Base-by-base conservation (phyloP, 1,140 invertebrate genomes). In the Drosophila kohkoa region DNA sequence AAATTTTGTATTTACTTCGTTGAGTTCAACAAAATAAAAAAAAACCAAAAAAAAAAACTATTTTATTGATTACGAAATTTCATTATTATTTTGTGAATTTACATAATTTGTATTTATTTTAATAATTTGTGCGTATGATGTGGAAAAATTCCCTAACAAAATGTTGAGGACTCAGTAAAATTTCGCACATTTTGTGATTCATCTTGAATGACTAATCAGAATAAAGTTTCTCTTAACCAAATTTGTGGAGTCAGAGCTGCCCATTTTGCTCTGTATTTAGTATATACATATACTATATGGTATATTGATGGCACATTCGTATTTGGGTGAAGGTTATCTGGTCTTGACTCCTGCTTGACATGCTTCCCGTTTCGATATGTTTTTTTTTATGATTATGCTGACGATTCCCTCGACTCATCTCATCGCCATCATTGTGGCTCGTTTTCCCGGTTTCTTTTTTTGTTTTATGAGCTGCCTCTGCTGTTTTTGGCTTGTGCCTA, bases 241-340 rank as follows among this genome's bases (percentile, higher is more conserved):
- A 10, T 25, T 43, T 25, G 46, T 15, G 16, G 3, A 41, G 38
- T n/a, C 25, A 28, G 20, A 11, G 8, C 28, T 32, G 10, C 25
- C 28, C 51, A 52, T 52, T 13, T 35, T 6, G 32, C 32, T 15
- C 49, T 51, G 20, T 51, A 30, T 38, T 48, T 59, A 38, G 8
- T 10, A 8, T 38, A 38, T 38, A 11, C 11, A 10, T 38, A 38
- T 38, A 38, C 20, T 38, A 11, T 32, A 6, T 32, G 5, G 35
- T 38, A 38, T 38, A 38, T 38, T 7, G 6, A 2, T 32, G 32
- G n/a, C 15, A 15, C n/a, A 28, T 13, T 54, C 1, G 52, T 65
- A 71, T 80, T 80, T 81, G 74, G 77, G 81, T 83, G 81, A 83
- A 83, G 81, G 81, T 85, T 85, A 65, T 60, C 74, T 28, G 30